Conservation (phyloP, 2,113 vertebrate species). For the Notothenia coriiceps region DNA sequence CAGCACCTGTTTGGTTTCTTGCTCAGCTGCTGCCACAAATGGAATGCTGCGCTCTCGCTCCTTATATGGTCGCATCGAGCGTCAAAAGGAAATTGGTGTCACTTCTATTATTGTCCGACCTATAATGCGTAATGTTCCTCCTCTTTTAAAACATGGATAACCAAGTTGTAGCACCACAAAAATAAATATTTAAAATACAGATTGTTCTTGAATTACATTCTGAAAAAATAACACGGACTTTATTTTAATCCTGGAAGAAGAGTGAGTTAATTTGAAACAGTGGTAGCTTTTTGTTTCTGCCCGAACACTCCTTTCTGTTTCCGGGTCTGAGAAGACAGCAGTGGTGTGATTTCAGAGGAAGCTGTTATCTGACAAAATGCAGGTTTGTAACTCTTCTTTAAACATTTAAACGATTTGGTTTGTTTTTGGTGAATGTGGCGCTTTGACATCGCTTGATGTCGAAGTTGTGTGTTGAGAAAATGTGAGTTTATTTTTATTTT, state of each 20-base stretch:
- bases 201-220: rapidly evolving
- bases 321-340: conserved; percentile 47
- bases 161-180: rapidly evolving
- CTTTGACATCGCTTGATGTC: not conserved
- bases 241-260: rapidly evolving
- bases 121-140: not conserved
- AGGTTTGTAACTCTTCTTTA: conserved; percentile 69
- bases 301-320: conserved; percentile 79
- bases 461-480: no score
- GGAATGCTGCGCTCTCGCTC: conserved; percentile 66
- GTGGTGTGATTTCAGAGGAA: conserved; percentile 65
- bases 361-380: conserved; percentile 71
- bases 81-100: conserved; percentile 71
- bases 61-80: conserved; percentile 77
- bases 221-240: not conserved
- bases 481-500: not conserved
- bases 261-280: not conserved
- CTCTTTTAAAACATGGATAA: not conserved
- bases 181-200: rapidly evolving
- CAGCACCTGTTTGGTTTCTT: conserved; percentile 65
- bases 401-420: rapidly evolving
- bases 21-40: conserved; percentile 35
- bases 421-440: rapidly evolving
- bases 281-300: not conserved
- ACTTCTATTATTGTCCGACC: conserved; percentile 73